Base-by-base conservation (phyloP, 2,888 invertebrate species). In the Plutella xylostella region DNA sequence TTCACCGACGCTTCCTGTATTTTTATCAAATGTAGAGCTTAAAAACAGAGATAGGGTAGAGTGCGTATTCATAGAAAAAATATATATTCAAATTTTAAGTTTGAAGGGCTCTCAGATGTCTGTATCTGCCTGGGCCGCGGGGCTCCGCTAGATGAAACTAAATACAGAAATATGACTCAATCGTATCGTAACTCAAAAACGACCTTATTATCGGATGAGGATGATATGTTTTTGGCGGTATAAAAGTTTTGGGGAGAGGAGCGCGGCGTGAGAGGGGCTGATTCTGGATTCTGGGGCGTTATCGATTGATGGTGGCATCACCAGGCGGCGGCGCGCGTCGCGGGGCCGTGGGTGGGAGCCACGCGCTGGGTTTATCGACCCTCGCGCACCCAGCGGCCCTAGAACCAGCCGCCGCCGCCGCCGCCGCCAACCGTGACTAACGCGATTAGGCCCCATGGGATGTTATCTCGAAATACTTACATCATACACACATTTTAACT, bases 301-400 rank as follows among this genome's bases (percentile, higher is more conserved):
- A 80, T 82, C 76, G 82, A 83, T 82, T 77, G 64, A 65, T 58
- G 61, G 60, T 65, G 71, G 76, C 77, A 75, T 69, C 77, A 77
- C 70, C 69, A 67, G 63, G 51, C 19, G 14, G 37, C 60, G 65
- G 61, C 64, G 72, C 73, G 73, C 74, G 72, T 69, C 70, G 59
- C 68, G 53, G 51, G 47, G 56, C 55, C 48, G 51, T 51, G 51
- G 54, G 49, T 56, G 56, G 39, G 39, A 9, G n/a, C n/a, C 39
- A 22, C 39, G 39, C 22, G 39, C 39, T 17, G 21, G 39, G 39
- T 12, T 17, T 39, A 39, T 39, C 39, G 39, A 39, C 39, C 39
- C 39, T 21, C 39, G 38, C 39, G 6, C n/a, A 22, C 39, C 3
- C 39, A 22, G 39, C 39, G 17, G 39, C 5, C 39, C 39, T 39